Percentiles rank a stretch among this genome's conserved stretches.
phyloP scores from a whole-genome alignment of 2,797 vertebrate species.

The Gobio occitaniae region DNA sequence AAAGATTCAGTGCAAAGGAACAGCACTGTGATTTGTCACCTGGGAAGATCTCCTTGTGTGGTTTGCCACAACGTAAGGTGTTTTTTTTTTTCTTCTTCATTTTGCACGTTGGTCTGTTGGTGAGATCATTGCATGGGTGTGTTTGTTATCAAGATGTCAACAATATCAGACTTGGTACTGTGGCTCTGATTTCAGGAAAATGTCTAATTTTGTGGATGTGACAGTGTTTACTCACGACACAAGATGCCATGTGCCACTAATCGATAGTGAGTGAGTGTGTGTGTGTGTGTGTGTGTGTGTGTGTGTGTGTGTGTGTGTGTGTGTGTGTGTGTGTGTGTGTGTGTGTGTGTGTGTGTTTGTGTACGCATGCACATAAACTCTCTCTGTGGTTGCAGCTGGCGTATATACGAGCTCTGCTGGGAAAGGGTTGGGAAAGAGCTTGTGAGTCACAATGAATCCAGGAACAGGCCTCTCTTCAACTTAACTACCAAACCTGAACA shows the following conservation, averaged over 20 bases:
- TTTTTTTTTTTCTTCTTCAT: neutral
- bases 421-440: constrained; percentile 80
- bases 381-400: constrained; percentile 73
- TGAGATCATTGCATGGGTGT: constrained; percentile 34
- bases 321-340: too few relatives aligned
- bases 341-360: too few relatives aligned
- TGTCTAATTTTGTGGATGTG: constrained; percentile 16
- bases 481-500: constrained; percentile 62
- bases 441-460: constrained; percentile 82
- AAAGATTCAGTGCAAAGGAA: neutral
- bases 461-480: constrained; percentile 75
- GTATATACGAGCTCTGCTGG: constrained; percentile 80
- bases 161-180: neutral
- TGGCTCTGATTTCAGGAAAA: neutral
- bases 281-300: too few relatives aligned
- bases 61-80: constrained; percentile 20
- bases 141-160: neutral
- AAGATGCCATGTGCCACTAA: constrained; percentile 41
- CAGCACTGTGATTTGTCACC: neutral
- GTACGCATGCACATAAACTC: constrained; percentile 14
- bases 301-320: too few relatives aligned
- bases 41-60: neutral
- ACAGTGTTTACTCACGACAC: constrained; percentile 29
- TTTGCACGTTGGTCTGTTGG: neutral
- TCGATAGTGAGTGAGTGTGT: constrained; percentile 5